Conservation (phyloP, 2,888 invertebrate species). For the Branchinecta sandiegonensis region DNA sequence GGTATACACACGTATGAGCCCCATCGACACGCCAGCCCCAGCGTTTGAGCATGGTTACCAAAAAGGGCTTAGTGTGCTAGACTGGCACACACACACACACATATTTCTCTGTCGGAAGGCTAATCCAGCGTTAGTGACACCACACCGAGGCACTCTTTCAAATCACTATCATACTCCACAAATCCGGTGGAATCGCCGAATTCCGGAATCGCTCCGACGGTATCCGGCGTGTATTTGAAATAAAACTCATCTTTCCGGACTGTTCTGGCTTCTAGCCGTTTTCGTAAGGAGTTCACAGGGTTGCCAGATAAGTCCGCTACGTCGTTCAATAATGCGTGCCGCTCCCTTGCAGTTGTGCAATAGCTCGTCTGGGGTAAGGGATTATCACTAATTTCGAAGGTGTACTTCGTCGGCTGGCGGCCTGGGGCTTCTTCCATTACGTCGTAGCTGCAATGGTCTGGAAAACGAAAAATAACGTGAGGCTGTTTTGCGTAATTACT, state of each 20-base stretch:
- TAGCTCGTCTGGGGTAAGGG: not conserved
- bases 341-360: not conserved
- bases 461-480: not conserved
- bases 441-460: conserved; percentile 3
- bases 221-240: conserved; percentile 1
- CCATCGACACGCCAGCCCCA: too few relatives aligned
- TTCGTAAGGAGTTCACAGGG: conserved; percentile 10
- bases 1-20: too few relatives aligned
- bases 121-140: too few relatives aligned
- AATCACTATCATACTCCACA: not conserved
- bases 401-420: not conserved
- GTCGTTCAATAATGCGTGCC: not conserved
- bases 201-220: not conserved
- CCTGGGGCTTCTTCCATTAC: not conserved
- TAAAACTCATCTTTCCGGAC: conserved; percentile 13
- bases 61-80: too few relatives aligned
- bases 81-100: too few relatives aligned
- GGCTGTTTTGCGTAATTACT: too few relatives aligned
- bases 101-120: too few relatives aligned
- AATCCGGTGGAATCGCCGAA: conserved; percentile 4
- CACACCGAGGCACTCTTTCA: not conserved
- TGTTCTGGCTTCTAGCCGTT: conserved; percentile 4
- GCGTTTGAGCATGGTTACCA: too few relatives aligned
- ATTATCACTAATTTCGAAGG: conserved; percentile 3
- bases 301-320: conserved; percentile 1